Evolutionary conservation across 2,888 invertebrate genomes (phyloP).

Genomic region (Epirrhoe tristata): DNA sequence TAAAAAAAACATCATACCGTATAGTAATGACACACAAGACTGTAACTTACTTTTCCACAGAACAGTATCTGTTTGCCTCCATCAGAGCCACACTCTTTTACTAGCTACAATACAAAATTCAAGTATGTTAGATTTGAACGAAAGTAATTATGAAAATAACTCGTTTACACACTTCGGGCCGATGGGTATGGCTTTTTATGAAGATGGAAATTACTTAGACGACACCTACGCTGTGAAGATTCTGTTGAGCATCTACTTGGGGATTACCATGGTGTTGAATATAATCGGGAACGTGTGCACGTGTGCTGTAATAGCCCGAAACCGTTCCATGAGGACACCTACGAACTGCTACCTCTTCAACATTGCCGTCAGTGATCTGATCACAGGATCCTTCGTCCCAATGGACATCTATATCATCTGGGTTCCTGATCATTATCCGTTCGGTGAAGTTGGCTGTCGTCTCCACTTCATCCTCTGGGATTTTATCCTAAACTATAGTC

Average conservation of each 20-base stretch:
- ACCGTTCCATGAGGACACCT: conserved; percentile 92
- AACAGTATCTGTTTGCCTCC: conserved; percentile 56
- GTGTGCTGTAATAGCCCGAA: conserved; percentile 90
- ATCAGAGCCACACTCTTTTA: conserved; percentile 46
- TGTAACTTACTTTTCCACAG: conserved; percentile 36
- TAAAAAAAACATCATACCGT: conserved; percentile 51
- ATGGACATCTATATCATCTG: conserved; percentile 92
- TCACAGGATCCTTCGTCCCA: conserved; percentile 90
- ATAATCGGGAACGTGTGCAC: conserved; percentile 91
- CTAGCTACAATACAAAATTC: conserved; percentile 4
- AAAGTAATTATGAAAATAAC: conserved; percentile 58
- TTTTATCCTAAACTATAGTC: conserved; percentile 92
- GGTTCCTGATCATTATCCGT: conserved; percentile 90
- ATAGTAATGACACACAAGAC: conserved; percentile 19
- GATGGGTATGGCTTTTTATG: conserved; percentile 65
- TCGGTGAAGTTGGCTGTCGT: conserved; percentile 92
- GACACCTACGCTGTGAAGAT: conserved; percentile 85
- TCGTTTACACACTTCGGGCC: conserved; percentile 69
- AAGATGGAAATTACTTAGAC: conserved; percentile 69
- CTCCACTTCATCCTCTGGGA: conserved; percentile 91
- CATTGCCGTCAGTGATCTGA: conserved; percentile 90
- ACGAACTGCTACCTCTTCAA: conserved; percentile 94
- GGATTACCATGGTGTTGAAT: conserved; percentile 88
- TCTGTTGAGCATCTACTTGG: conserved; percentile 82
- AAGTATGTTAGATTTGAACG: conserved; percentile 46